Evolutionary conservation across 2,113 vertebrate species (phyloP).

Genomic region (Dasypus novemcinctus): DNA sequence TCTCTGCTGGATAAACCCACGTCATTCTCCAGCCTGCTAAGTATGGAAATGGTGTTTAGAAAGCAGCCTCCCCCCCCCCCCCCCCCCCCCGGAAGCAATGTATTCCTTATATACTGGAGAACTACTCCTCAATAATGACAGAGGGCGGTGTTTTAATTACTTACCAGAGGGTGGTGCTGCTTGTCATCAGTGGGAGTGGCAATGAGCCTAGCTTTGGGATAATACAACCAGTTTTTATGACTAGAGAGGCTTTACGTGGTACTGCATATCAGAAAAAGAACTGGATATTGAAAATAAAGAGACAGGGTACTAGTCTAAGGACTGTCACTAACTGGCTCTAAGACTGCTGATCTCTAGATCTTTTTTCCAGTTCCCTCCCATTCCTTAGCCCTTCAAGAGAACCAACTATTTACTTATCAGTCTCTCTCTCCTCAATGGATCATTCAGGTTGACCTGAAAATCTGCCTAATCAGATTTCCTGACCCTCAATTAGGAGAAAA

Average conservation of each 20-base stretch:
- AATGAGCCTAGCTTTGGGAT: slow-evolving; percentile 30
- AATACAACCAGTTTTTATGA: slow-evolving; percentile 46
- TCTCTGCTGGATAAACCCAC: neutral
- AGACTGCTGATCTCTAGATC: neutral
- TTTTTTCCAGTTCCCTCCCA: neutral
- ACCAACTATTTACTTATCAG: neutral
- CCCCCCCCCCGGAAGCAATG: neutral
- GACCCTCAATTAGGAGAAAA: neutral
- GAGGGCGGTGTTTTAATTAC: neutral
- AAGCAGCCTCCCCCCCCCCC: neutral
- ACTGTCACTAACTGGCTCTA: neutral
- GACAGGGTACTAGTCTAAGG: neutral
- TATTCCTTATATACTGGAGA: neutral
- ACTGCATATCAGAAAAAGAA: neutral
- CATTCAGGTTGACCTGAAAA: neutral
- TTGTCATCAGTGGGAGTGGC: neutral
- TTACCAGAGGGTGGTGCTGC: neutral
- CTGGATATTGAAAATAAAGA: neutral
- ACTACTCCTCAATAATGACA: neutral
- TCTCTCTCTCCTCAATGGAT: neutral
- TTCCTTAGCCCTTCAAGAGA: too few relatives aligned
- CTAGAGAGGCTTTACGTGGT: neutral
- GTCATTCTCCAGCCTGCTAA: slow-evolving; percentile 41
- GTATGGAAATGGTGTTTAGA: neutral
- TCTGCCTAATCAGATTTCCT: neutral